phyloP scores from a whole-genome alignment of 2,797 vertebrate species.

The Columba guinea region DNA sequence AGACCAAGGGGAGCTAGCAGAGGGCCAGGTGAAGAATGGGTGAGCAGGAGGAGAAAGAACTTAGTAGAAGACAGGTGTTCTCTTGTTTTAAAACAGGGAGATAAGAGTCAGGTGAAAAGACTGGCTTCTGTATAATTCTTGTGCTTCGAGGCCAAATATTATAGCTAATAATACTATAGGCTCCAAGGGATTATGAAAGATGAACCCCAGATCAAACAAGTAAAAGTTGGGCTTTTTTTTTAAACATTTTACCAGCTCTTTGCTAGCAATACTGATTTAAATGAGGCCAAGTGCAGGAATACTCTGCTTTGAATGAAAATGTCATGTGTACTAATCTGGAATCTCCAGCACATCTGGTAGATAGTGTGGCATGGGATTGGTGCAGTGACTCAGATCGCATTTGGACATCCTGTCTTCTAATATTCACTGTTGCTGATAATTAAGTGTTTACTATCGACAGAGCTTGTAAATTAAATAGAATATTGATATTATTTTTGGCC shows the following conservation, averaged over 20 bases:
- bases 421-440: conserved; percentile 12
- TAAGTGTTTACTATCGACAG: background rate
- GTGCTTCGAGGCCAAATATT: background rate
- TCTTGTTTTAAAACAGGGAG: background rate
- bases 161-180: background rate
- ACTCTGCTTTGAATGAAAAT: background rate
- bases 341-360: background rate
- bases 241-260: background rate
- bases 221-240: background rate
- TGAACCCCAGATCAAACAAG: background rate
- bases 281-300: background rate
- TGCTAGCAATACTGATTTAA: background rate
- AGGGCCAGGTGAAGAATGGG: background rate
- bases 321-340: background rate
- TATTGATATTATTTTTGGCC: background rate
- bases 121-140: background rate
- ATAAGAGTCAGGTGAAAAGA: background rate
- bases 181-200: background rate
- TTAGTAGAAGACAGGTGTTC: background rate
- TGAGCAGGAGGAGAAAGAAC: background rate
- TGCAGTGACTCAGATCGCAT: background rate
- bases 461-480: background rate
- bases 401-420: background rate
- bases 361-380: background rate
- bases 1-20: background rate